A percentile compares a stretch with the other conserved stretches of the same genome.
Evolutionary conservation across 2,888 invertebrate species (phyloP).

Genomic region (Tetropium fuscum): DNA sequence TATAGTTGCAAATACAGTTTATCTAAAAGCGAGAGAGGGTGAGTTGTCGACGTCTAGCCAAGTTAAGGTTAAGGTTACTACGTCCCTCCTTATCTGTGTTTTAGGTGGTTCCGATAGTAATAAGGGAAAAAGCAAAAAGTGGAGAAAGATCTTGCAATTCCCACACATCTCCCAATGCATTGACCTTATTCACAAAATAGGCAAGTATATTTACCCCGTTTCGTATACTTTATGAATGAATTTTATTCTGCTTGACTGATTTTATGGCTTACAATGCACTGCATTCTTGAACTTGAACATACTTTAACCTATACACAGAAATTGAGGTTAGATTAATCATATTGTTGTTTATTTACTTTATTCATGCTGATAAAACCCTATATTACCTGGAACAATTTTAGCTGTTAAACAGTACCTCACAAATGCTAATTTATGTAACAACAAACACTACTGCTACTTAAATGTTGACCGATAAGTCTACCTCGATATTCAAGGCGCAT

Average conservation of each 20-base stretch:
- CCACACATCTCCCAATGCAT: slow-evolving; percentile 99
- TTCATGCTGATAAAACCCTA: slow-evolving; percentile 29
- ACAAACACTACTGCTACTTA: too few species aligned
- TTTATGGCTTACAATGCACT: slow-evolving; percentile 1
- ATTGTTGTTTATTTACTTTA: slow-evolving; percentile 39
- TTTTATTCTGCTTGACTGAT: slow-evolving; percentile 16
- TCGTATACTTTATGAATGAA: background rate
- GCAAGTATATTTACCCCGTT: slow-evolving; percentile 70
- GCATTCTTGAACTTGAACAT: slow-evolving; percentile 4
- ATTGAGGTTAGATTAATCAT: slow-evolving; percentile 43
- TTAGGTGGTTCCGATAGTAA: slow-evolving; percentile 99
- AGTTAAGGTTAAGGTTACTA: slow-evolving; percentile 49
- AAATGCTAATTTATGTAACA: too few species aligned
- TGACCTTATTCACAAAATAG: slow-evolving; percentile 96
- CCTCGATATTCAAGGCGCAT: too few species aligned
- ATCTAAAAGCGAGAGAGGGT: slow-evolving; percentile 99
- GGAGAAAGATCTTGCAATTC: slow-evolving; percentile 99
- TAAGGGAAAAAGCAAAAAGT: slow-evolving; percentile 99
- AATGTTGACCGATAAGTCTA: too few species aligned
- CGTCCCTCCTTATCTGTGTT: slow-evolving; percentile 41
- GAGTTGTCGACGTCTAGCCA: slow-evolving; percentile 58
- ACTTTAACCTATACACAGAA: slow-evolving; percentile 23
- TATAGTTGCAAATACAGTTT: slow-evolving; percentile 99
- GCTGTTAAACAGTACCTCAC: too few species aligned
- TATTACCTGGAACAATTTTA: too few species aligned